Evolutionary conservation across 2,888 invertebrate species (phyloP).

Genomic region (Apamea anceps): DNA sequence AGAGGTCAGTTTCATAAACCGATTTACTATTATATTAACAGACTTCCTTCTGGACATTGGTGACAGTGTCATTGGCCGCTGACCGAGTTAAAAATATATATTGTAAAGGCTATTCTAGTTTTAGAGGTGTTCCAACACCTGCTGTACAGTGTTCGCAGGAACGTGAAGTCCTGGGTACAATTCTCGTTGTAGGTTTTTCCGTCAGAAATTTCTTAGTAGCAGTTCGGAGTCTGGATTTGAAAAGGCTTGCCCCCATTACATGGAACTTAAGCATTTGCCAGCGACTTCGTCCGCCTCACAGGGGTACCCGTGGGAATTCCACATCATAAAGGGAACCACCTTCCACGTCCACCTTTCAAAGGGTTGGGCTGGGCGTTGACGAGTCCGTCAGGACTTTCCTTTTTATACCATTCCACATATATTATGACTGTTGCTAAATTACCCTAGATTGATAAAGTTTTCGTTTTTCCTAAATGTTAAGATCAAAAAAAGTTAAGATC

Average conservation of each 20-base stretch:
- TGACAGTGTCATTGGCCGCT: constrained; percentile 6
- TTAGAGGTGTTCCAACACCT: not conserved
- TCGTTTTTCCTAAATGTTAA: no score
- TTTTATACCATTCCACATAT: no score
- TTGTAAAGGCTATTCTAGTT: not conserved
- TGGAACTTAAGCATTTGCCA: no score
- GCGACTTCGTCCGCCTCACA: no score
- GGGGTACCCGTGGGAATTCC: no score
- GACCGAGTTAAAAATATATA: constrained; percentile 3
- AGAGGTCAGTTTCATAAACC: constrained; percentile 58
- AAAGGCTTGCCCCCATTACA: not conserved
- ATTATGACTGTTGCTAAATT: no score
- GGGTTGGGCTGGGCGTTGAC: no score
- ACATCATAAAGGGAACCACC: no score
- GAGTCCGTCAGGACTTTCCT: no score
- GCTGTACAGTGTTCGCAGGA: not conserved
- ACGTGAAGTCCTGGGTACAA: not conserved
- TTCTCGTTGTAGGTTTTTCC: not conserved
- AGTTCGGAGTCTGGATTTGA: not conserved
- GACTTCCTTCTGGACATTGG: constrained; percentile 46
- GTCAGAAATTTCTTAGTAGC: not conserved
- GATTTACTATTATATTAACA: constrained; percentile 32
- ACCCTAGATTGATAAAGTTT: no score
- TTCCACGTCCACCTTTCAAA: no score
- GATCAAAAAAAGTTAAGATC: no score